A percentile compares a stretch with the other conserved stretches of the same genome.
Evolutionary conservation across 2,888 invertebrate genomes (phyloP).

Genomic region (Sarcophaga variegata): DNA sequence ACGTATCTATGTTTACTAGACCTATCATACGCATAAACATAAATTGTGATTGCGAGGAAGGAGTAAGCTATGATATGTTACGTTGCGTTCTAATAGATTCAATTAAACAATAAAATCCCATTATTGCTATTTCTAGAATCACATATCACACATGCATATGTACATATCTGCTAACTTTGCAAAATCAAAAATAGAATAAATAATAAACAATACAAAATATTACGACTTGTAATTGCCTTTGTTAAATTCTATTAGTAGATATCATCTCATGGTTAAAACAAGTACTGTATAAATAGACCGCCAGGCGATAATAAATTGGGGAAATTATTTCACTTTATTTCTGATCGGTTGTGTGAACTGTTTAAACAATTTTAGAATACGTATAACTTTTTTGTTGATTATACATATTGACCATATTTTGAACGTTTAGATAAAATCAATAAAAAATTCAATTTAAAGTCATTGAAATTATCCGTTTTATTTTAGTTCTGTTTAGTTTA

Average conservation of each 20-base stretch:
- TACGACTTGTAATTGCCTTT: slow-evolving; percentile 21
- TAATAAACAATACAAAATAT: slow-evolving; percentile 6
- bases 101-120: slow-evolving; percentile 23
- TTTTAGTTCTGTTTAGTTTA: too few species aligned
- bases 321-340: too few species aligned
- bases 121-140: not conserved
- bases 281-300: not conserved
- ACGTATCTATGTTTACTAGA: not conserved
- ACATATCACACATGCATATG: not conserved
- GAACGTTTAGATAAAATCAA: too few species aligned
- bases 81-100: not conserved
- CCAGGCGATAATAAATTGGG: not conserved
- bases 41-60: not conserved
- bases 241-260: slow-evolving; percentile 13
- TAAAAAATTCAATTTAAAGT: too few species aligned
- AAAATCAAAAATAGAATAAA: not conserved
- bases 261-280: not conserved
- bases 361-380: too few species aligned
- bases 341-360: too few species aligned
- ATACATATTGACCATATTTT: too few species aligned
- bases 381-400: too few species aligned
- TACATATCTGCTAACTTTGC: not conserved
- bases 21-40: not conserved
- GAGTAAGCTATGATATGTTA: not conserved
- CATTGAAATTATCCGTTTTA: too few species aligned